Conservation (phyloP, 2,797 vertebrate species). For the Alfaro cultratus region DNA sequence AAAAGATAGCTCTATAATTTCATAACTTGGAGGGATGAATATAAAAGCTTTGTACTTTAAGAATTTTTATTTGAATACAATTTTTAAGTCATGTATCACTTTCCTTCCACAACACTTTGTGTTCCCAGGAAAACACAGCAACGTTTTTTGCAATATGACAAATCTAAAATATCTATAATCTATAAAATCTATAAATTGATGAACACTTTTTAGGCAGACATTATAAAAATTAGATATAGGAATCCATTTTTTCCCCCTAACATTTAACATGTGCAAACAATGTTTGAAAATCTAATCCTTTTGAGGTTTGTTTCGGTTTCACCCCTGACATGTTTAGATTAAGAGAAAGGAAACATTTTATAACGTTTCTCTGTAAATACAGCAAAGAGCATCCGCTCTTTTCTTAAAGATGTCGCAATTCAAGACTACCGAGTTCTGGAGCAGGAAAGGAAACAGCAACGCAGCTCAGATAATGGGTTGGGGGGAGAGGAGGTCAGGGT, state of each 20-base stretch:
- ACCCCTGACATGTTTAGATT: conserved; percentile 34
- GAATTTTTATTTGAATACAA: background rate
- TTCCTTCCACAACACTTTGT: background rate
- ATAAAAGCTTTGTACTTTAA: background rate
- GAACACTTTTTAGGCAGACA: background rate
- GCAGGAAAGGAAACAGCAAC: conserved; percentile 52
- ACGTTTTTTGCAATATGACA: background rate
- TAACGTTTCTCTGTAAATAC: background rate
- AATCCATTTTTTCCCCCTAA: background rate
- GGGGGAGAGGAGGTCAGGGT: conserved; percentile 29
- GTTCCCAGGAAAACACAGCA: background rate
- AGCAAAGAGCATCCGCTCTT: background rate
- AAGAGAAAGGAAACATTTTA: conserved; percentile 52
- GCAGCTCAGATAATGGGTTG: conserved; percentile 15
- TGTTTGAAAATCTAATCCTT: conserved; percentile 18
- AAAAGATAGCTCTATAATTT: background rate
- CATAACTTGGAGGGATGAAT: background rate
- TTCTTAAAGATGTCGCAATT: background rate
- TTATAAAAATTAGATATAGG: background rate
- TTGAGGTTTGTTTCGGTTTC: conserved; percentile 31
- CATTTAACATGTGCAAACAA: too few species aligned
- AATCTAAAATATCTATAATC: background rate
- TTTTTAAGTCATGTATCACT: background rate
- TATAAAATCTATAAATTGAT: background rate
- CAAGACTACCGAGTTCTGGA: conserved; percentile 2